phyloP scores from a whole-genome alignment of 2,797 vertebrate species.

The Aplochiton taeniatus region DNA sequence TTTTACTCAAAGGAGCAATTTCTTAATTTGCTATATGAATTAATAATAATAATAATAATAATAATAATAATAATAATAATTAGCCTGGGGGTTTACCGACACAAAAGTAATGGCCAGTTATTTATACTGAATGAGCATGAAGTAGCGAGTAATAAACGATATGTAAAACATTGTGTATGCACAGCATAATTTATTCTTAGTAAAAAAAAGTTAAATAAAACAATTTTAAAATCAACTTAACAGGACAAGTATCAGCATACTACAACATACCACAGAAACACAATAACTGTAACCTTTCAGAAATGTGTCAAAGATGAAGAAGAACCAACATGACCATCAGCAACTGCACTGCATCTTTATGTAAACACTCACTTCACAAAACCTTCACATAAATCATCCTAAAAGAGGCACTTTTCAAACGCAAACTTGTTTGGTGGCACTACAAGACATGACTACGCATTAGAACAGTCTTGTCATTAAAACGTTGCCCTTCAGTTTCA shows the following conservation, averaged over 20 bases:
- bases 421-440: too few species aligned
- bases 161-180: conserved; percentile 18
- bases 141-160: too few species aligned
- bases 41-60: too few species aligned
- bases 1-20: too few species aligned
- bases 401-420: not conserved
- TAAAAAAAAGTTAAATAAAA: conserved; percentile 30
- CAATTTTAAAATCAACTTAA: conserved; percentile 9
- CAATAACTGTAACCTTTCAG: not conserved
- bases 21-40: too few species aligned
- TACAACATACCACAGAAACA: conserved; percentile 18
- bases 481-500: not conserved
- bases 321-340: not conserved
- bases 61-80: too few species aligned
- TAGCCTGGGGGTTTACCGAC: too few species aligned
- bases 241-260: not conserved
- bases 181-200: conserved; percentile 44
- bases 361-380: conserved; percentile 7
- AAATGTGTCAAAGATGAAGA: not conserved
- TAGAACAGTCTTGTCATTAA: not conserved
- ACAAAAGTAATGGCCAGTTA: too few species aligned
- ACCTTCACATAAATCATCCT: not conserved
- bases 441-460: too few species aligned
- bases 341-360: not conserved
- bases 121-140: too few species aligned